Evolutionary conservation across 2,888 invertebrate genomes (phyloP), one percentile per base, ranked within the genome.

Genomic region (Bhutanitis thaidina): DNA sequence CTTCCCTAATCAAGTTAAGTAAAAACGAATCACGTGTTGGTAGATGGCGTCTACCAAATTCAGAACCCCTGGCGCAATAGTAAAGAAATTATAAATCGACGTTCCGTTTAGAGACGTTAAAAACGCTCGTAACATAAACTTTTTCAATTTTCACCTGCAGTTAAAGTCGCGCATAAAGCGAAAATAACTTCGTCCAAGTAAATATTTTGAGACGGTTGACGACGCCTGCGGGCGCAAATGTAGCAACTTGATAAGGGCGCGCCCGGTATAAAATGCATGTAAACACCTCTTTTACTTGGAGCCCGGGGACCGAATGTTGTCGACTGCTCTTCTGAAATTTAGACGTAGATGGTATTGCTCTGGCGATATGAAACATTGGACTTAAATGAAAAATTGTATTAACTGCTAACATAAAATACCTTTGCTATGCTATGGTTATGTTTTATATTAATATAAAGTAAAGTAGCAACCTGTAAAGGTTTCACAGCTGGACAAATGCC

Each of bases 111-210:
- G 63, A 67, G 79, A 79, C 71, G 74, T 74, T 78, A 80, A 80
- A 83, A 77, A 70, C 64, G 69, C 69, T 84, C 78, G 77, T 85
- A 80, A 86, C 80, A 77, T 84, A 83, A 86, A 87, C 81, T 85
- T 88, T 88, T 88, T 85, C 83, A 88, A 88, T 87, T 88, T 87
- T 82, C 85, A 84, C 83, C 79, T 84, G 74, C 77, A 80, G 78
- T 83, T 82, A 80, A 79, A 79, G 71, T 74, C 73, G 72, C 67
- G 71, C 65, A 66, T 85, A 83, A 87, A 86, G 78, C 70, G 77
- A 71, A 71, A 68, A 71, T 69, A 68, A 72, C 68, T 66, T 64
- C 58, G 61, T 60, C 59, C 59, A 70, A 75, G 78, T 81, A 80
- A 82, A 83, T 80, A 80, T 83, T 78, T 77, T 74, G 73, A 69